phyloP scores from a whole-genome alignment of 2,113 vertebrate species.

The Caranx ignobilis region DNA sequence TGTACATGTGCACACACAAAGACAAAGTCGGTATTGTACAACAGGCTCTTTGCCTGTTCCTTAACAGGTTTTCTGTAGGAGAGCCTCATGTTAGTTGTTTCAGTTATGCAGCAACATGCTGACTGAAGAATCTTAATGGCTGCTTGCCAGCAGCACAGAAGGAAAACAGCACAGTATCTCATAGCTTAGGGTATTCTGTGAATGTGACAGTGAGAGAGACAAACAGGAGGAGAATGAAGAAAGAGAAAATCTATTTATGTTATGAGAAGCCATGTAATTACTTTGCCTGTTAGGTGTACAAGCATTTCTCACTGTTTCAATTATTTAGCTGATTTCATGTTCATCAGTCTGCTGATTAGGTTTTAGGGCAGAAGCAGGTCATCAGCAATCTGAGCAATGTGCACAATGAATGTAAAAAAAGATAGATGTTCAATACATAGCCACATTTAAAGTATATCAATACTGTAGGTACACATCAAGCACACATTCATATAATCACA shows the following conservation, averaged over 20 bases:
- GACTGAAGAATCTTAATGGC: slow-evolving; percentile 33
- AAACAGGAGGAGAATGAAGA: background rate
- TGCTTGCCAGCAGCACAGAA: slow-evolving; percentile 40
- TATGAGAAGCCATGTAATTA: background rate
- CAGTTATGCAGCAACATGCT: slow-evolving; percentile 23
- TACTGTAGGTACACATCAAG: background rate
- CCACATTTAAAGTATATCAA: background rate
- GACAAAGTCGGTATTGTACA: background rate
- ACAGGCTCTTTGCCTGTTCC: background rate
- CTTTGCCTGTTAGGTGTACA: background rate
- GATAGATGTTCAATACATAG: background rate
- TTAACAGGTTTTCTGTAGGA: slow-evolving; percentile 8
- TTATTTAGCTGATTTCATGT: slow-evolving; percentile 14
- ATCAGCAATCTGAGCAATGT: background rate
- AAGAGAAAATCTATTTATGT: slow-evolving; percentile 6
- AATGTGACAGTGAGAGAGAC: slow-evolving; percentile 21
- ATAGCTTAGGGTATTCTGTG: slow-evolving; percentile 23
- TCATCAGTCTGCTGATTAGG: background rate
- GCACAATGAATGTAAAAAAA: slow-evolving; percentile 11
- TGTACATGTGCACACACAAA: background rate
- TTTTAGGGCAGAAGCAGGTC: background rate
- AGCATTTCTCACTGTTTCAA: background rate
- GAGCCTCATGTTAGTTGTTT: background rate
- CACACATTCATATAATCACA: background rate
- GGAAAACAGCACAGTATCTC: slow-evolving; percentile 9